Percentiles rank a stretch among this genome's conserved stretches.
These are phyloP conservation scores for Coptotermes formosanus DNA, from an alignment of 1,140 invertebrate species.

Conservation along the genomic window DNA sequence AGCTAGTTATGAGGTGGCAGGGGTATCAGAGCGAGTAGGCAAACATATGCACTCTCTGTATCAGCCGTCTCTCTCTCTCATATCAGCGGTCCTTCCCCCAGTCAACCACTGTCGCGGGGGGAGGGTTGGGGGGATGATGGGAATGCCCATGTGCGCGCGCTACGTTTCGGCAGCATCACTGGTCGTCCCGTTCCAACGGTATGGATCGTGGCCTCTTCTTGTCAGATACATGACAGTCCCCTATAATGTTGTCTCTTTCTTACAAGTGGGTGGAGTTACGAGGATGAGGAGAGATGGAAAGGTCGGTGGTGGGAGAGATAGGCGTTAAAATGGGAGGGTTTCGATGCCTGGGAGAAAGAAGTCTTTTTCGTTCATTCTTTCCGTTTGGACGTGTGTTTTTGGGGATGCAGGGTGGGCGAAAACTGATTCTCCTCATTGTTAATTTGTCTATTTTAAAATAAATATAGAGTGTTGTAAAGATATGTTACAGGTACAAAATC, in stretches of 20 bases:
- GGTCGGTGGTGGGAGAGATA: not conserved
- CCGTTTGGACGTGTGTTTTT: constrained; percentile 26
- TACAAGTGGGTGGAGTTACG: not conserved
- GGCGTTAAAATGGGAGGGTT: not conserved
- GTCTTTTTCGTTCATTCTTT: constrained; percentile 28
- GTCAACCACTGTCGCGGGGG: too few relatives aligned
- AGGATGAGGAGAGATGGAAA: not conserved
- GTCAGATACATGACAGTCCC: not conserved
- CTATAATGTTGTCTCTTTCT: not conserved
- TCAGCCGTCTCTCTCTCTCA: not conserved
- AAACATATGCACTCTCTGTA: not conserved
- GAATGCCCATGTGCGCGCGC: not conserved
- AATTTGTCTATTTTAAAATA: not conserved
- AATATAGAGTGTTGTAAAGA: not conserved
- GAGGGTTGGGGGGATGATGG: not conserved
- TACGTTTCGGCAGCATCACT: not conserved
- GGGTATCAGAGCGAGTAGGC: not conserved
- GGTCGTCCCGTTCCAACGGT: not conserved
- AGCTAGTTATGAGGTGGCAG: not conserved
- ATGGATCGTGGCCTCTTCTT: not conserved
- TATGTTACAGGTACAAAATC: not conserved
- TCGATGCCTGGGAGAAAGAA: not conserved
- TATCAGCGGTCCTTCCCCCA: not conserved
- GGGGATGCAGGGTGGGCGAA: constrained; percentile 3
- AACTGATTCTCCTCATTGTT: not conserved